Base-by-base conservation (phyloP, 2,113 vertebrate species). In the Phylloscopus trochiloides region DNA sequence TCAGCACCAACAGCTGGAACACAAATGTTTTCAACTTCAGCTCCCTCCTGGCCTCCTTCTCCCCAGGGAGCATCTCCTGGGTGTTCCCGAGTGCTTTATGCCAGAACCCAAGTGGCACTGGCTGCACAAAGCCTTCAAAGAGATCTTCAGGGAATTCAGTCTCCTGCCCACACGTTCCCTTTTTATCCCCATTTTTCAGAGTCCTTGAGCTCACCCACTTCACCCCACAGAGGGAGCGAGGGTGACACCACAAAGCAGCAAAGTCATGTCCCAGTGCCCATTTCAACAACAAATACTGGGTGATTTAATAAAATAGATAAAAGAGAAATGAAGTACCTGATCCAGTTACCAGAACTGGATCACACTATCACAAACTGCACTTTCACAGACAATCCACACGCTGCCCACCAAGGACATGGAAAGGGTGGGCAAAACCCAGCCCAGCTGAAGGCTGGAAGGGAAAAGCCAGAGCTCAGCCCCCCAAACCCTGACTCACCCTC, bases 401-500 rank as follows among this genome's bases (percentile, higher is more conserved):
- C 12, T 40, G 29, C 36, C 9, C 1, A 1, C 25, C 42, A 4
- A 50, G 34, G 22, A 42, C 5, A 47, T 1, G 8, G 7, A 12
- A 40, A 59, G 40, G n/a, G 40, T 1, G 9, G 54, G 17, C 16
- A 61, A 16, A 81, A 18, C 4, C 14, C 59, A 63, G 57, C 21
- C 29, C 20, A 25, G 50, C 6, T 38, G 32, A 42, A 28, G 32
- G 47, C 2, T 2, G 1, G 75, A 25, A 34, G 62, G 79, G n/a
- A 52, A 7, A 32, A n/a, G 40, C 10, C 10, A 14, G 36, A 55
- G 55, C 63, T 25, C 43, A 52, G n/a, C 59, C 14, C 2, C 25
- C 38, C 54, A 31, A 29, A 2, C 1, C 3, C 22, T 48, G 1
- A 2, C 96, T 97, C 96, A 99, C 99, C 98, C 98, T 99, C 81